These are phyloP conservation scores for Goniozus legneri DNA, from an alignment of 1,140 invertebrate genomes.

Conservation along the genomic window DNA sequence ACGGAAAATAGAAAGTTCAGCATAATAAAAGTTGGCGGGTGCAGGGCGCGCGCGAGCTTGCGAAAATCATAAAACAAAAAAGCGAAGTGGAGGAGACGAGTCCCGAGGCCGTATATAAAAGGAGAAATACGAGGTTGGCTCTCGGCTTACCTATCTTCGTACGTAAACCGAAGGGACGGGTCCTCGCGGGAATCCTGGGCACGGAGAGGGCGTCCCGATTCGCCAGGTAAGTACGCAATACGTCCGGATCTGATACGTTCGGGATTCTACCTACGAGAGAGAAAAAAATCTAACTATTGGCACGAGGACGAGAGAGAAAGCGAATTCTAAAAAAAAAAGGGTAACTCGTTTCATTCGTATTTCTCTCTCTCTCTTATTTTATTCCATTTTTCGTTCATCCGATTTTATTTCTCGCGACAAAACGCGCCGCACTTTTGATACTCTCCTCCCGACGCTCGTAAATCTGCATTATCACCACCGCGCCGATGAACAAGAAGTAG, in stretches of 20 bases:
- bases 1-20: too few species aligned
- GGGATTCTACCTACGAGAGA: conserved; percentile 38
- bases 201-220: conserved; percentile 25
- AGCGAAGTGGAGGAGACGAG: too few species aligned
- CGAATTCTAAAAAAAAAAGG: not conserved
- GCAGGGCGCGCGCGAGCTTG: too few species aligned
- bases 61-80: too few species aligned
- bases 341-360: conserved; percentile 1
- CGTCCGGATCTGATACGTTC: conserved; percentile 30
- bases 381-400: not conserved
- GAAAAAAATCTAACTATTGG: conserved; percentile 8
- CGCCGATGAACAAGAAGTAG: conserved; percentile 61
- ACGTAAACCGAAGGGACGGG: conserved; percentile 33
- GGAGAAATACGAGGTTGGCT: too few species aligned
- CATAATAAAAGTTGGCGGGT: too few species aligned
- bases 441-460: conserved; percentile 34
- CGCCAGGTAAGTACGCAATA: conserved; percentile 37
- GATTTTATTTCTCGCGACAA: not conserved
- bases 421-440: conserved; percentile 28
- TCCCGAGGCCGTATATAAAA: too few species aligned
- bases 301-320: not conserved
- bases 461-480: conserved; percentile 56
- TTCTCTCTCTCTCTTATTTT: not conserved
- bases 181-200: conserved; percentile 27
- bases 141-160: conserved; percentile 41